A percentile compares a stretch with the other conserved stretches of the same genome.
Conservation (phyloP, 2,797 vertebrate species). For the Pelobates cultripes region DNA sequence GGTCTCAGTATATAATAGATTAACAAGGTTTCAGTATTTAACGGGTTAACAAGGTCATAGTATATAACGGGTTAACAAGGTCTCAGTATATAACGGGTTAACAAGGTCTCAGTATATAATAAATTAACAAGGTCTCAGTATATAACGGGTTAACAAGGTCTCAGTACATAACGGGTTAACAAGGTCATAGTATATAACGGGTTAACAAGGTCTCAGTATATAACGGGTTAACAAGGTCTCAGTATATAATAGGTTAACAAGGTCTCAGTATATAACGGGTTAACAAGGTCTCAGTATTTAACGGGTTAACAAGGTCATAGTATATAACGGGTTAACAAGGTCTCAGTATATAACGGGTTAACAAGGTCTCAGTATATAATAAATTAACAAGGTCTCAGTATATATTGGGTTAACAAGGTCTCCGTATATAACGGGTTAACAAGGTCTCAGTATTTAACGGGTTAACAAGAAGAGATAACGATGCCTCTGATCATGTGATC, state of each 20-base stretch:
- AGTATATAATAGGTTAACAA: not conserved
- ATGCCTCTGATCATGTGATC: not conserved
- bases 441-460: not conserved
- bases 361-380: not conserved
- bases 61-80: not conserved
- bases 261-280: not conserved
- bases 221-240: not conserved
- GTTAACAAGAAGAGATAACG: not conserved
- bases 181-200: not conserved
- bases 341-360: not conserved
- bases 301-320: not conserved
- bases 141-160: not conserved
- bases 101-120: no score
- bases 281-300: not conserved
- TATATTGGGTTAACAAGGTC: slow-evolving; percentile 1
- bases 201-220: not conserved
- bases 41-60: not conserved
- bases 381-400: no score
- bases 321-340: not conserved
- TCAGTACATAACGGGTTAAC: not conserved
- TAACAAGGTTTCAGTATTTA: not conserved
- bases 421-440: not conserved
- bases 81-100: not conserved
- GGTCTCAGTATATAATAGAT: no score
- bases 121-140: no score